A percentile compares a stretch with the other conserved stretches of the same genome.
These are phyloP conservation scores for Drosophila malerkotliana DNA, from an alignment of 1,140 invertebrate genomes.

Conservation along the genomic window DNA sequence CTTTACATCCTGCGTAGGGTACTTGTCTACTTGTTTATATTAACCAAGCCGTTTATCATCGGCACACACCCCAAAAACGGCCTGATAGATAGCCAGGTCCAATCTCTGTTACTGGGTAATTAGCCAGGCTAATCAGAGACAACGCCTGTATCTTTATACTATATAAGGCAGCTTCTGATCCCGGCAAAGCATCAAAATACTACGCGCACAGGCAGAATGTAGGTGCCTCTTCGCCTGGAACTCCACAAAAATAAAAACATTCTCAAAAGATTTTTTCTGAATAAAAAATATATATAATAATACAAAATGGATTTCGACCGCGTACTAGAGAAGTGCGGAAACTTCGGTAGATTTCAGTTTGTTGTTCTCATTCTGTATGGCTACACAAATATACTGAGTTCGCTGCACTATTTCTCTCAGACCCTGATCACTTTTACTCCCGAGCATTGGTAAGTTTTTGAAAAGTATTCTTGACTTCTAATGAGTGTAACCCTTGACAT, in stretches of 20 bases:
- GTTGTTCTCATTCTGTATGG: slow-evolving; percentile 86
- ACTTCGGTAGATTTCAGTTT: slow-evolving; percentile 86
- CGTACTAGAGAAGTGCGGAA: slow-evolving; percentile 86
- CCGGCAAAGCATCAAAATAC: slow-evolving; percentile 52
- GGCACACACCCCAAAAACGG: slow-evolving; percentile 44
- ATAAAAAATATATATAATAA: not conserved
- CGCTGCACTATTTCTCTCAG: slow-evolving; percentile 86
- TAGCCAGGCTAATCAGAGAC: slow-evolving; percentile 52
- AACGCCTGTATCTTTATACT: slow-evolving; percentile 38
- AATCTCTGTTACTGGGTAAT: slow-evolving; percentile 54
- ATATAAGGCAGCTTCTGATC: slow-evolving; percentile 51
- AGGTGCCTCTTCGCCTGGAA: slow-evolving; percentile 27
- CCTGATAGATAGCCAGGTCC: slow-evolving; percentile 43
- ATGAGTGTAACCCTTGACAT: not conserved
- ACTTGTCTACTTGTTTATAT: slow-evolving; percentile 31
- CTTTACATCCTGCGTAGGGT: slow-evolving; percentile 5
- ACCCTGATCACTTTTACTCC: slow-evolving; percentile 85
- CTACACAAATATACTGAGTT: slow-evolving; percentile 85
- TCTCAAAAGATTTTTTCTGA: not conserved
- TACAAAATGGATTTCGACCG: slow-evolving; percentile 85
- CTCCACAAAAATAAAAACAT: slow-evolving; percentile 6
- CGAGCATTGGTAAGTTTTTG: slow-evolving; percentile 80
- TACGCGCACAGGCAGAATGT: slow-evolving; percentile 55
- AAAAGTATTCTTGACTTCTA: not conserved
- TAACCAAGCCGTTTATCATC: slow-evolving; percentile 36